Evolutionary conservation across 2,888 invertebrate genomes (phyloP).

Genomic region (Neoaliturus tenellus): DNA sequence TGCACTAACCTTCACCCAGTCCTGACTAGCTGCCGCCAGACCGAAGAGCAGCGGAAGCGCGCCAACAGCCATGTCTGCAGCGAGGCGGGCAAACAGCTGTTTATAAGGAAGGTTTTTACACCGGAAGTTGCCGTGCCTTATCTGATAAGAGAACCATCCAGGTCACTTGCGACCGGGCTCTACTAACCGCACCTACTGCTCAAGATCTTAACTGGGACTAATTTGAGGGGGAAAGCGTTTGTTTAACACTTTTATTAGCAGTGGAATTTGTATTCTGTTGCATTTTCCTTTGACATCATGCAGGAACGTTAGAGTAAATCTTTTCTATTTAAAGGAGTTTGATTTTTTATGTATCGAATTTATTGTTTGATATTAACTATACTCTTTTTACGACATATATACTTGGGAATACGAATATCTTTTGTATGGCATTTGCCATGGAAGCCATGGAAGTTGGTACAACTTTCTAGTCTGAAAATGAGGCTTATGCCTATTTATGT

Average conservation of each 20-base stretch:
- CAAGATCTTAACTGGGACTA: conserved; percentile 16
- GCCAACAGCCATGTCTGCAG: conserved; percentile 17
- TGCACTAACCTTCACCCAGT: conserved; percentile 38
- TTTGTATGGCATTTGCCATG: too few species aligned
- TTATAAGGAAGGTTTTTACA: conserved; percentile 31
- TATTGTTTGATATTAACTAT: too few species aligned
- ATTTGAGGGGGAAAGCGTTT: conserved; percentile 25
- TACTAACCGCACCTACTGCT: conserved; percentile 12
- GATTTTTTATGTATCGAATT: too few species aligned
- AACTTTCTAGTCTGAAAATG: too few species aligned
- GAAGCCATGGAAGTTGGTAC: too few species aligned
- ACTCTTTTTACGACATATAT: too few species aligned
- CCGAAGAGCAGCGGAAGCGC: conserved; percentile 39
- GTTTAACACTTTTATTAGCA: not conserved
- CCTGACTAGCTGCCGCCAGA: conserved; percentile 41
- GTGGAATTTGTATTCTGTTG: not conserved
- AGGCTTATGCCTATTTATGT: too few species aligned
- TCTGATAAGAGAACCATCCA: conserved; percentile 10
- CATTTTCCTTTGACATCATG: too few species aligned
- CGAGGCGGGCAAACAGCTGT: conserved; percentile 19
- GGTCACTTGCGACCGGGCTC: conserved; percentile 32
- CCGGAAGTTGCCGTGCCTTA: conserved; percentile 30
- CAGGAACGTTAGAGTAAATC: too few species aligned
- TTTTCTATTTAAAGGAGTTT: too few species aligned
- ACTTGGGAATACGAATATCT: too few species aligned